Percentiles rank a stretch among this genome's conserved stretches.
These are phyloP conservation scores for Brevimyrus niger DNA, from an alignment of 2,113 vertebrate genomes.

Conservation along the genomic window DNA sequence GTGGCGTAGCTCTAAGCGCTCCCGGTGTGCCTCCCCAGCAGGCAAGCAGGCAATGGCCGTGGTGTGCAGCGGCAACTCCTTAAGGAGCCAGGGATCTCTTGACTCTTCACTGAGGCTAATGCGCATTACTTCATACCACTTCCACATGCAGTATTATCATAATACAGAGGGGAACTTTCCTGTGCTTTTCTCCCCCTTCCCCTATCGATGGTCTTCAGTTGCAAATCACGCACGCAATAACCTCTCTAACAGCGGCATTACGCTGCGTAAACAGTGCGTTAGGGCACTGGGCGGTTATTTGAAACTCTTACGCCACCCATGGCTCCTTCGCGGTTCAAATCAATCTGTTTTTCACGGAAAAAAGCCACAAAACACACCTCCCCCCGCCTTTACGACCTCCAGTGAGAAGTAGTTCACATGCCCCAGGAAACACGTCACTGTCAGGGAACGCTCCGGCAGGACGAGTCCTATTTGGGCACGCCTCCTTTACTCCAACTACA, in stretches of 20 bases:
- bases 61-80: neutral
- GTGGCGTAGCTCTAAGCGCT: slow-evolving; percentile 1
- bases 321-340: neutral
- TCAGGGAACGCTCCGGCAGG: slow-evolving; percentile 31
- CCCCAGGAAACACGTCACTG: slow-evolving; percentile 71
- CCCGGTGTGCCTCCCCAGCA: slow-evolving; percentile 15
- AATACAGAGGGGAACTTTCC: slow-evolving; percentile 52
- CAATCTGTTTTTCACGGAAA: neutral
- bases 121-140: slow-evolving; percentile 19
- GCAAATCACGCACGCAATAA: neutral
- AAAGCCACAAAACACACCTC: slow-evolving; percentile 11
- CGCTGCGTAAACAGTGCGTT: neutral
- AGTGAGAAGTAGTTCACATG: slow-evolving; percentile 48
- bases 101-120: neutral
- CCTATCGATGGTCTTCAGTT: slow-evolving; percentile 1
- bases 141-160: slow-evolving; percentile 12
- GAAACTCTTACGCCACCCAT: neutral
- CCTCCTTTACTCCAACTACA: neutral
- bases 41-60: neutral
- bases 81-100: slow-evolving; percentile 1
- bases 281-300: neutral
- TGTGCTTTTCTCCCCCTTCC: slow-evolving; percentile 15
- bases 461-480: slow-evolving; percentile 32
- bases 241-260: neutral
- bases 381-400: slow-evolving; percentile 39